These are phyloP conservation scores for Ploceus nigricollis DNA, from an alignment of 2,113 vertebrate genomes.

Conservation along the genomic window DNA sequence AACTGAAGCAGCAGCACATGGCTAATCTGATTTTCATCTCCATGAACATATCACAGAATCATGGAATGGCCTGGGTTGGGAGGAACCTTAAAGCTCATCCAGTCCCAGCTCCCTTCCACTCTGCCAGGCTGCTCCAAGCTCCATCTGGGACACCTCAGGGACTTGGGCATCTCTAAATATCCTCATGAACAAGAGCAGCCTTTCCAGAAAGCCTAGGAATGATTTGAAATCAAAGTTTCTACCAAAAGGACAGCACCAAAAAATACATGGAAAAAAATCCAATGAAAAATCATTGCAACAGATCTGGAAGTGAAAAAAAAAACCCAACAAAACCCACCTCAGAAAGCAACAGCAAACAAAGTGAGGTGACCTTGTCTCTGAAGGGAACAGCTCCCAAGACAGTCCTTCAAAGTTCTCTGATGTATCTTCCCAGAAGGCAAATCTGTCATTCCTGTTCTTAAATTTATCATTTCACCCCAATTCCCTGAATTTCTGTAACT, in stretches of 20 bases:
- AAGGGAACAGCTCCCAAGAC: background rate
- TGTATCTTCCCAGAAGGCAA: background rate
- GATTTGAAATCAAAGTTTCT: background rate
- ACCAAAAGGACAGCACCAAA: background rate
- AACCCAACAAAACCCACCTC: too few species aligned
- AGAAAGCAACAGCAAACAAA: background rate
- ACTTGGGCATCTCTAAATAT: background rate
- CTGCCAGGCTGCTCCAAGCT: background rate
- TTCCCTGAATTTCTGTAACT: background rate
- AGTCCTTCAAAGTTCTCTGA: background rate
- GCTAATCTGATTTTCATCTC: background rate
- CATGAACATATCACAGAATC: background rate
- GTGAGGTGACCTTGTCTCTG: background rate
- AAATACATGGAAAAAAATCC: background rate
- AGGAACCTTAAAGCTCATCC: background rate
- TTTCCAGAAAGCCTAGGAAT: background rate
- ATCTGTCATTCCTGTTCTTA: background rate
- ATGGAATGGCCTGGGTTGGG: background rate
- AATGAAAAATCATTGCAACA: background rate
- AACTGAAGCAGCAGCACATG: background rate
- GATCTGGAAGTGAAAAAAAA: background rate
- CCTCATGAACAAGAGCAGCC: background rate
- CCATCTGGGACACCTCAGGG: background rate
- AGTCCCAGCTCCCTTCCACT: background rate
- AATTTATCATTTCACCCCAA: background rate